Percentiles rank a stretch among this genome's conserved stretches.
phyloP scores from a whole-genome alignment of 2,113 vertebrate genomes.

The Halichoerus grypus region DNA sequence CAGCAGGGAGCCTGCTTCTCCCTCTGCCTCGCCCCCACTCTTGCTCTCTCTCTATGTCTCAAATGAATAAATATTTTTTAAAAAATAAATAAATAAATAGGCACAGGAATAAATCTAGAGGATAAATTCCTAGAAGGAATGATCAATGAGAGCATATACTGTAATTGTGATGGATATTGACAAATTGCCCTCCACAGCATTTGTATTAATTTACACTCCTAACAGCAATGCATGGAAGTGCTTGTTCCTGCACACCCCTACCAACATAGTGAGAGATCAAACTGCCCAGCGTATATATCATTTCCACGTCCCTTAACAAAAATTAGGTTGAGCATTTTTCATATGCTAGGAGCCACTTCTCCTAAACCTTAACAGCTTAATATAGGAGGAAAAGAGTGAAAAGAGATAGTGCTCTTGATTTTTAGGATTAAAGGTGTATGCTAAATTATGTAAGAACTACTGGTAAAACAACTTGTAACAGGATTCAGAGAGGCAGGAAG shows the following conservation, averaged over 20 bases:
- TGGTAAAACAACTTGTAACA: conserved; percentile 59
- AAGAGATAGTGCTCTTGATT: background rate
- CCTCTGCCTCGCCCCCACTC: no score
- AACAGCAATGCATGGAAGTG: background rate
- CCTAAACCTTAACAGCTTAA: conserved; percentile 6
- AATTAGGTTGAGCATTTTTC: background rate
- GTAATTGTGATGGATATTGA: background rate
- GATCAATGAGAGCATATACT: background rate
- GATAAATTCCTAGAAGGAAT: conserved; percentile 37
- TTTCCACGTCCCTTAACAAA: background rate
- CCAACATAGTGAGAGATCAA: background rate
- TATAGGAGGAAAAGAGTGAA: background rate
- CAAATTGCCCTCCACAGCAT: background rate
- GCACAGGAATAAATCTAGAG: conserved; percentile 7
- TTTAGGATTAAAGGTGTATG: conserved; percentile 49
- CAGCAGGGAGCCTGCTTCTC: no score
- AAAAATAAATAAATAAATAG: background rate
- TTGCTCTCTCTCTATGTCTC: background rate
- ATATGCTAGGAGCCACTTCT: background rate
- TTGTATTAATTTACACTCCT: background rate
- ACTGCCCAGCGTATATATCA: background rate
- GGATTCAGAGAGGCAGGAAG: conserved; percentile 49
- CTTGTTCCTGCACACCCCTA: background rate
- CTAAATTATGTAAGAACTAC: conserved; percentile 54
- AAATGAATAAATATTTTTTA: no score